Evolutionary conservation across 2,113 vertebrate genomes (phyloP).

Genomic region (Paratilapia polleni): DNA sequence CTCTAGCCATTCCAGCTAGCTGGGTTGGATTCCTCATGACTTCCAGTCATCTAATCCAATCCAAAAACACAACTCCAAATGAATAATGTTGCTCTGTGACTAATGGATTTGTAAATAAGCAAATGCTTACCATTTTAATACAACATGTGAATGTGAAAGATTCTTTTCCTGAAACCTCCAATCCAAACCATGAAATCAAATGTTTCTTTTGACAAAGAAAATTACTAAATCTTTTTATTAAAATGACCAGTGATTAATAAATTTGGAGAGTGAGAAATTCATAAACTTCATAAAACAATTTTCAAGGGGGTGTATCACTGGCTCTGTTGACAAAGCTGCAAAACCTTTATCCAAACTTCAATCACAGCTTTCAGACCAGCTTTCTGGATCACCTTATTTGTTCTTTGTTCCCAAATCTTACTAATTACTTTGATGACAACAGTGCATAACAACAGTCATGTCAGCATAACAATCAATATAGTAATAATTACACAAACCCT

Average conservation of each 20-base stretch:
- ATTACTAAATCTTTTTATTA: no score
- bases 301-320: neutral
- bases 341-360: neutral
- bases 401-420: neutral
- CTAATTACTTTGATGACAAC: neutral
- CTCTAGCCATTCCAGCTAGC: neutral
- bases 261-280: neutral
- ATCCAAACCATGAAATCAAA: neutral
- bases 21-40: no score
- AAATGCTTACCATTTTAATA: neutral
- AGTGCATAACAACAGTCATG: neutral
- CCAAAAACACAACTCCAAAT: no score
- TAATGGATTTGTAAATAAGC: neutral
- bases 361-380: neutral
- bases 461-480: neutral
- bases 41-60: no score
- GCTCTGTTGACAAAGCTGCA: neutral
- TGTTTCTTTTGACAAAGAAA: neutral
- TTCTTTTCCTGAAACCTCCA: neutral
- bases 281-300: neutral
- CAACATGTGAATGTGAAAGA: fast-evolving
- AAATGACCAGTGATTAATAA: no score
- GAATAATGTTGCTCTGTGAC: neutral
- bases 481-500: neutral
- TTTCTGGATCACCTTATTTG: neutral